These are phyloP conservation scores for Gopherus evgoodei DNA, from an alignment of 2,113 vertebrate species.

Conservation along the genomic window DNA sequence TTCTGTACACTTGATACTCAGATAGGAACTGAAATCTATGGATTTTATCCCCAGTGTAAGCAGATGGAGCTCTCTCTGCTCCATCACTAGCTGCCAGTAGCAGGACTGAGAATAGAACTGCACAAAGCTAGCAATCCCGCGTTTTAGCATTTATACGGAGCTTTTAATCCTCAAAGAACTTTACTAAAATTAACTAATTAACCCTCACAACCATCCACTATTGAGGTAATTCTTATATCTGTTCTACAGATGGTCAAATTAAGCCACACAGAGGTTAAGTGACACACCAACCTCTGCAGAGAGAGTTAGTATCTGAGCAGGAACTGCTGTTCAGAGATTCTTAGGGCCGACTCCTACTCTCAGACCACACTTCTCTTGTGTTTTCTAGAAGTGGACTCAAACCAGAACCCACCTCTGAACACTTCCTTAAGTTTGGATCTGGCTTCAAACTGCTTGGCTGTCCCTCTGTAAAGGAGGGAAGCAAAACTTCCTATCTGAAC, in stretches of 20 bases:
- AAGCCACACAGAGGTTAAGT: background rate
- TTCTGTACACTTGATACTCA: background rate
- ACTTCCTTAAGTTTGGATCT: background rate
- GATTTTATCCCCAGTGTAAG: slow-evolving; percentile 3
- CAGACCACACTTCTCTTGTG: background rate
- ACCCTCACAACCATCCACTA: slow-evolving; percentile 8
- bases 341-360: background rate
- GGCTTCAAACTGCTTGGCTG: slow-evolving; percentile 10
- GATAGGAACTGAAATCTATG: slow-evolving; percentile 28
- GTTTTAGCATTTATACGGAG: background rate
- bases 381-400: background rate
- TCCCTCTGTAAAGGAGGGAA: background rate
- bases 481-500: background rate
- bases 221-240: background rate
- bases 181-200: background rate
- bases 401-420: slow-evolving; percentile 1
- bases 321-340: background rate
- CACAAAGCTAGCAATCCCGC: background rate
- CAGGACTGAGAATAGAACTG: slow-evolving; percentile 1
- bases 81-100: background rate
- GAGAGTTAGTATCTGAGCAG: background rate
- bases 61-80: slow-evolving; percentile 17
- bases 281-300: background rate
- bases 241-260: background rate
- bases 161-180: background rate